Percentiles rank a stretch among this genome's conserved stretches.
phyloP scores from a whole-genome alignment of 2,888 invertebrate species.

The Netelia virgata region DNA sequence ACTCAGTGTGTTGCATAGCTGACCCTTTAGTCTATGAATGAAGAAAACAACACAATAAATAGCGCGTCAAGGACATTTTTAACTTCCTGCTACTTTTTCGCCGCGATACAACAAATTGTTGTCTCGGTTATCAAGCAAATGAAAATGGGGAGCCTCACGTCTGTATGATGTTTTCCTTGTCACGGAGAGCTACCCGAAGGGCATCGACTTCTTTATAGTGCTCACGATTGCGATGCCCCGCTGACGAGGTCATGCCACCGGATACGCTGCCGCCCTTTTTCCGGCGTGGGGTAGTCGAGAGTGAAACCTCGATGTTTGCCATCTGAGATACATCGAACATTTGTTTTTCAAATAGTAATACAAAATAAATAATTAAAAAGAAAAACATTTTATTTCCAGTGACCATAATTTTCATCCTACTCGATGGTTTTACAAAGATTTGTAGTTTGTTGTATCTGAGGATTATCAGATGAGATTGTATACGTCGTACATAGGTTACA shows the following conservation, averaged over 20 bases:
- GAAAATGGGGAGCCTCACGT: conserved; percentile 85
- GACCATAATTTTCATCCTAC: too few relatives aligned
- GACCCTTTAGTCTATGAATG: conserved; percentile 88
- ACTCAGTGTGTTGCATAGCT: conserved; percentile 88
- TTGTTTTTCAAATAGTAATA: conserved; percentile 7
- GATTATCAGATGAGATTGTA: too few relatives aligned
- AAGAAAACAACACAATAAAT: conserved; percentile 11
- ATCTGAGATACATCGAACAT: conserved; percentile 86
- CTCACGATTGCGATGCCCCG: conserved; percentile 81
- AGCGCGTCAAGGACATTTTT: neutral
- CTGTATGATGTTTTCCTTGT: conserved; percentile 94
- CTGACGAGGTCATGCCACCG: conserved; percentile 80
- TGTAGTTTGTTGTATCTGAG: too few relatives aligned
- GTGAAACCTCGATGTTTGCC: conserved; percentile 94
- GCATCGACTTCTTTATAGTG: conserved; percentile 89
- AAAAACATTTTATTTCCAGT: neutral
- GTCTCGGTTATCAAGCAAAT: neutral
- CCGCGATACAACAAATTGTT: neutral
- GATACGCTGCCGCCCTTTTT: conserved; percentile 86
- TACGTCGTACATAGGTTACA: too few relatives aligned
- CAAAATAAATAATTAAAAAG: neutral
- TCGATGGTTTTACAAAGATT: too few relatives aligned
- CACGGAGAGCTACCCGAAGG: conserved; percentile 89
- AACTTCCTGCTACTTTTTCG: neutral
- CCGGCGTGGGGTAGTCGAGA: conserved; percentile 88